Base-by-base conservation (phyloP, 2,888 invertebrate species). In the Eledona agricola region DNA sequence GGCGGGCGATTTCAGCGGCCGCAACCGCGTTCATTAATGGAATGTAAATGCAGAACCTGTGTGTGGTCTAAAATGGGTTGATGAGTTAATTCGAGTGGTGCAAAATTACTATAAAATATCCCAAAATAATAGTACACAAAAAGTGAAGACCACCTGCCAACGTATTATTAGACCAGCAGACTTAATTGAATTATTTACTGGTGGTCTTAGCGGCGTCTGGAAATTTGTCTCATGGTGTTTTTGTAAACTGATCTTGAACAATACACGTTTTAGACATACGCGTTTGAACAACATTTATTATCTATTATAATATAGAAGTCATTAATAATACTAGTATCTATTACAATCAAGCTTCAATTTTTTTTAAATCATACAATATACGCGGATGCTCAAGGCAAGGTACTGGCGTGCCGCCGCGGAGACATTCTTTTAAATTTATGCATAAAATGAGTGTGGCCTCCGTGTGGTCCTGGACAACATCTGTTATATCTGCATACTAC, bases 21-120 rank as follows among this genome's bases (percentile, higher is more conserved):
- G 31, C 32, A 31, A 32, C 23, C 17, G 35, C 34, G 37, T 17
- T 20, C 29, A 31, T 13, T 23, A 22, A 15, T 7, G 38, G 53
- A 47, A 53, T 53, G 28, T 53, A 53, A 54, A 54, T 42, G 35
- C 43, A 15, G 34, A 26, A 29, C 31, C 13, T 17, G 55, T 50
- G 55, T 55, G 55, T 55, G 55, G 55, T 55, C 55, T 37, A 35
- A 37, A 53, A 49, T 29, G 42, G 34, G 53, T 59, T 66, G 66
- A 66, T 64, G 65, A 60, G 64, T 65, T 66, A 65, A 66, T 66
- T 59, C 58, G 59, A 57, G 58, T 53, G 52, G 46, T 51, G 55
- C 58, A 46, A 64, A 64, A 65, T 66, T 65, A 62, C 64, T 61
- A 63, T 64, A 34, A 61, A 57, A 65, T 63, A 59, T 59, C 57